Base-by-base conservation (phyloP, 2,888 invertebrate genomes). In the Melanostoma mellinum region DNA sequence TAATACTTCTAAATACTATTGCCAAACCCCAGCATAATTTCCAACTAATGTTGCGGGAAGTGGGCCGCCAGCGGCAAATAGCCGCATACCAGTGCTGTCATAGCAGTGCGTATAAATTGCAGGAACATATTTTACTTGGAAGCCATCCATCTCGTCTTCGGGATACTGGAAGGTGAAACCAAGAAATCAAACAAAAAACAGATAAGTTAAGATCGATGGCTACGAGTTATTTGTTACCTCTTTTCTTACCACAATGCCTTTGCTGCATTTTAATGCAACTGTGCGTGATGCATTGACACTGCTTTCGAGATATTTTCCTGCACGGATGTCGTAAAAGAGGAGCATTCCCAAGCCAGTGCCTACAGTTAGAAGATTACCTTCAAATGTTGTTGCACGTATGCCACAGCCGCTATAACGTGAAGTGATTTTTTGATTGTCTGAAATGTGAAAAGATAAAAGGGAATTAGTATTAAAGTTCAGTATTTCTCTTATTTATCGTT, bases 51-150 rank as follows among this genome's bases (percentile, higher is more conserved):
- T 96, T 2, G 97, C 97, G 35, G 98, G 97, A 69, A 99, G 93
- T 0, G 99, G 99, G 0, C 98, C 98, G 6, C 99, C 99, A 6
- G 98, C 98, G 0, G 98, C 96, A 92, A 99, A 99, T 46, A 99
- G 93, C 73, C 97, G 92, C 9, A 97, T 98, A 9, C 98, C 97
- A 85, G 96, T 96, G 87, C 95, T 94, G 91, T 99, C 98, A 91
- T 98, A 98, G 91, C 97, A 97, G 90, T 99, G 98, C 2, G 98
- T 98, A 92, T 98, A 99, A 88, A 99, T 97, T 20, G 98, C 98
- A 38, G 98, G 96, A 79, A 96, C 95, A 91, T 98, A 97, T 91
- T 97, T 96, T 73, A 96, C 94, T 92, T 96, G 96, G 88, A 95
- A 94, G 3, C 96, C 96, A 86, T 97, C 96, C 85, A 95, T 94